phyloP scores from a whole-genome alignment of 2,113 vertebrate genomes.

The Microcebus jonahi region DNA sequence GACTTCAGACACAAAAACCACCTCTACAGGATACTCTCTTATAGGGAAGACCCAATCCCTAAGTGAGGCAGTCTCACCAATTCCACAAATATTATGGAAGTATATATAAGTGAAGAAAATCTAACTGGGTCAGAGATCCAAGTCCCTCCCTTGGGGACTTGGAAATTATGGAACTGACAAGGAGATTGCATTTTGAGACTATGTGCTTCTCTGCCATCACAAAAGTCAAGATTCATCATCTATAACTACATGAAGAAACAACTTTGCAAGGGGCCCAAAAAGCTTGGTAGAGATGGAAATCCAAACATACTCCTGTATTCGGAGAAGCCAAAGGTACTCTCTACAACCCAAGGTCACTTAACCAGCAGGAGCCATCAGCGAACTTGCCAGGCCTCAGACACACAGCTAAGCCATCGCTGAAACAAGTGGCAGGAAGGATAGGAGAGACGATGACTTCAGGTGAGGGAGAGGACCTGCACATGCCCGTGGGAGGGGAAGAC shows the following conservation, averaged over 20 bases:
- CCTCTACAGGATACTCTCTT: background rate
- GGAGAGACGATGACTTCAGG: background rate
- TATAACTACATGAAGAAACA: background rate
- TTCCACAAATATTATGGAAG: background rate
- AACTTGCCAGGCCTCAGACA: background rate
- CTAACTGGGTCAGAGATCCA: background rate
- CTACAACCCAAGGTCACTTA: background rate
- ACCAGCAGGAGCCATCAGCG: background rate
- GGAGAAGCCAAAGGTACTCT: background rate
- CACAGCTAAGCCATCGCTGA: background rate
- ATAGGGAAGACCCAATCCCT: too few relatives aligned
- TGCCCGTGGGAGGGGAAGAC: background rate
- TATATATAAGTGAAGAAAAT: background rate
- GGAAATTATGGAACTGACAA: background rate
- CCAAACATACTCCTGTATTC: background rate
- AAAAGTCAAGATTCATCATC: background rate
- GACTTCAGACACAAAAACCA: background rate
- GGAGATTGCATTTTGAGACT: background rate
- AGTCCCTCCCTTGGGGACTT: too few relatives aligned
- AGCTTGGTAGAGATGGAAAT: background rate
- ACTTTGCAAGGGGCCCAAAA: background rate
- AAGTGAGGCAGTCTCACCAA: background rate
- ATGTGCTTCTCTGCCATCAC: background rate
- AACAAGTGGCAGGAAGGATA: background rate
- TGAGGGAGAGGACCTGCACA: background rate